Evolutionary conservation across 1,140 invertebrate species (phyloP), one percentile per base, ranked within the genome.

Genomic region (Dendroctonus ponderosae): DNA sequence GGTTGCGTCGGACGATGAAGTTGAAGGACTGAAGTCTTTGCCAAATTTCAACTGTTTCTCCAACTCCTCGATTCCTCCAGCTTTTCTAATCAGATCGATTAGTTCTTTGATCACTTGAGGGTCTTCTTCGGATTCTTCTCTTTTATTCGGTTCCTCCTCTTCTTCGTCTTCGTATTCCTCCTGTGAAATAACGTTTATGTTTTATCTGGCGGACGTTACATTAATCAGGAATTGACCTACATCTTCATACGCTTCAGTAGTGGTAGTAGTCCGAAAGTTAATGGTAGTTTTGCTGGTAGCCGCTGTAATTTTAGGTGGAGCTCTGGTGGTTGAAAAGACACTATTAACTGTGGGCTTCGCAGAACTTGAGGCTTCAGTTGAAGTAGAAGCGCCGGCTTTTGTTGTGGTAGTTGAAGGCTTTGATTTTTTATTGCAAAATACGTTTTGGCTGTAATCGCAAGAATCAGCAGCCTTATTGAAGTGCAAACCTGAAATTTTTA

Each of bases 401-500:
- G 79, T 82, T 14, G 74, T 73, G 0, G 83, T 81, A 54, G 80
- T 75, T 9, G 80, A 1, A 26, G 26, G 75, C 5, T 80, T 74
- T 42, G 78, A 76, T 72, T 85, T 86, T 73, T 82, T 81, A 72
- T 82, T 85, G 77, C 94, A 96, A 12, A 89, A 81, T 0, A 96
- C 93, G 76, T 96, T 95, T 57, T 92, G 84, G 0, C 91, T 86
- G 76, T 95, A 96, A 76, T 97, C 93, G 75, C 94, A 97, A 5
- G 93, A 94, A 76, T 96, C 93, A 0, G 93, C 91, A 5, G 86
- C 86, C 71, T 94, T 94, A 79, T 95, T 96, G 80, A 96, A 97
- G 75, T 89, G 92, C 12, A 97, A 79, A 46, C 91, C 90, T 88
- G 78, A 7, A 74, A 71, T 26, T 26, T 26, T 26, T 26, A 26